Base-by-base conservation (phyloP, 2,113 vertebrate genomes). In the Lutjanus erythropterus region DNA sequence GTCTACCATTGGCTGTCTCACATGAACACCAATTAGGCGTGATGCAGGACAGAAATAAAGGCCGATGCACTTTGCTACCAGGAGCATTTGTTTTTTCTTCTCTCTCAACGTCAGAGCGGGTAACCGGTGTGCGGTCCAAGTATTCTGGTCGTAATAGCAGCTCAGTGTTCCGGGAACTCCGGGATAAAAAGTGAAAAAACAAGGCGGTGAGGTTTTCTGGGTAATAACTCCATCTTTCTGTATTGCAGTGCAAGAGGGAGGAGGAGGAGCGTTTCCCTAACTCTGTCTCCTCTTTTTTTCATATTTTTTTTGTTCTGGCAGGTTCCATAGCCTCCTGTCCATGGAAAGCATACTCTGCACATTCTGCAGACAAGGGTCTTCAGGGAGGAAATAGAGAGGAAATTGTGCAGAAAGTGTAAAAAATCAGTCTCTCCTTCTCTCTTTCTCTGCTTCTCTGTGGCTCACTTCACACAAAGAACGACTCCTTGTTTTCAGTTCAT, bases 351-450 rank as follows among this genome's bases (percentile, higher is more conserved):
- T 65, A 95, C 93, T 93, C 94, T 91, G 94, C 95, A 95, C 93
- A 95, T 95, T 95, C 91, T 94, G 91, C 88, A 95, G 95, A 95
- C 94, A 75, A 91, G 88, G 89, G 93, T 92, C 95, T 95, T 93
- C 83, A 75, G 94, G 95, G 94, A 95, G 95, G 94, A 95, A 95
- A 95, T 93, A 92, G 91, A 93, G 89, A 95, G 95, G 95, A 95
- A 95, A 95, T 95, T 93, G 91, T 93, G 94, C 95, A 93, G 93
- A 95, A 94, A 95, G 93, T 95, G 94, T 94, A 95, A 95, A 92
- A 90, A 93, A 86, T 91, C 89, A 86, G 76, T 75, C 83, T 89
- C 86, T 90, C 78, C 71, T 64, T 78, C 73, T 86, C 87, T 77
- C 74, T 71, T 77, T 74, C 81, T 83, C 67, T 75, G 64, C 50